phyloP scores from a whole-genome alignment of 2,797 vertebrate species.

The Acanthiza pusilla region DNA sequence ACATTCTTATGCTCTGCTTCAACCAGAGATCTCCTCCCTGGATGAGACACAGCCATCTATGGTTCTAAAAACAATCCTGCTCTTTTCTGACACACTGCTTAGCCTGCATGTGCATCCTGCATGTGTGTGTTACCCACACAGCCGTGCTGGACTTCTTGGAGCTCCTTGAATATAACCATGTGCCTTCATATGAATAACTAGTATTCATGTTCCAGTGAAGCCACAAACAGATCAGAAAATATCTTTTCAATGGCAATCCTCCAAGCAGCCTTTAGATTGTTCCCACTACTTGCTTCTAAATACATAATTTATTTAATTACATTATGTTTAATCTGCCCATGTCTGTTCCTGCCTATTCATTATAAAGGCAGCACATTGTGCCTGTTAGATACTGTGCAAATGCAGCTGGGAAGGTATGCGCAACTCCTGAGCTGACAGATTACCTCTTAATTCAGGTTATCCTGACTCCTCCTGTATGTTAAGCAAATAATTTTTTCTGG shows the following conservation, averaged over 20 bases:
- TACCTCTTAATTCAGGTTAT: neutral
- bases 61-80: conserved; percentile 16
- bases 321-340: neutral
- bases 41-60: neutral
- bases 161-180: neutral
- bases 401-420: neutral
- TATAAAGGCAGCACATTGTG: neutral
- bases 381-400: neutral
- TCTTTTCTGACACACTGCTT: neutral
- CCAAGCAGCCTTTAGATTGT: neutral
- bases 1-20: neutral
- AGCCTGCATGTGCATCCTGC: neutral
- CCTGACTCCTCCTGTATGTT: neutral
- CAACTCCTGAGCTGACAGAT: neutral
- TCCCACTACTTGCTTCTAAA: neutral
- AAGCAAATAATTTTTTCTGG: neutral
- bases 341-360: neutral
- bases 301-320: neutral
- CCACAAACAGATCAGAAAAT: neutral
- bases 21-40: conserved; percentile 27
- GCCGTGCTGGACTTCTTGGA: neutral
- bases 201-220: neutral
- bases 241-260: neutral
- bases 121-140: neutral
- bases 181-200: neutral